Percentiles rank a stretch among this genome's conserved stretches.
Evolutionary conservation across 1,140 invertebrate genomes (phyloP).

Genomic region (Drosophila micromelanica): DNA sequence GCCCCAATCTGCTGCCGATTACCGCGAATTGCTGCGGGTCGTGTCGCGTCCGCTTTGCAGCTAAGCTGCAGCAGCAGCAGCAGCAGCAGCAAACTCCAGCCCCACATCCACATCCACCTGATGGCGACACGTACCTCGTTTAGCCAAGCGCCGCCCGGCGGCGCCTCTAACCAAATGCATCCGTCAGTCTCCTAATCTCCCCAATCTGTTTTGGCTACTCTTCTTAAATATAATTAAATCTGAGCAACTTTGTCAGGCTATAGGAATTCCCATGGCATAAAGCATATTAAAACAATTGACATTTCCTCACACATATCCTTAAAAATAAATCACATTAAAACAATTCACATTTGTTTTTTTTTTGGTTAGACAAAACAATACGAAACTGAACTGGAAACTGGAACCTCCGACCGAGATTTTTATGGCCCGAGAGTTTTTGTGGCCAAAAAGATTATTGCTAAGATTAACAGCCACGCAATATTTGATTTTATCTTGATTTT

Average conservation of each 20-base stretch:
- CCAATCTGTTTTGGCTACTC: background rate
- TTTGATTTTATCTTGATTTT: too few species aligned
- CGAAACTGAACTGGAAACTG: background rate
- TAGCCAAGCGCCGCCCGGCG: constrained; percentile 58
- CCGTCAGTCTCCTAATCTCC: background rate
- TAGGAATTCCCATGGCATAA: too few species aligned
- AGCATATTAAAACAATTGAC: too few species aligned
- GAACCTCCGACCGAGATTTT: constrained; percentile 17
- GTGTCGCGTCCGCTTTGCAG: too few species aligned
- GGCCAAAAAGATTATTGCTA: constrained; percentile 24
- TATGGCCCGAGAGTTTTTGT: constrained; percentile 18
- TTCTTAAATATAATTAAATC: background rate
- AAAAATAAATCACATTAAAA: too few species aligned
- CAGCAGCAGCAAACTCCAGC: background rate
- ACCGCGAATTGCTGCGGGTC: constrained; percentile 2
- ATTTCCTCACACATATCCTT: too few species aligned
- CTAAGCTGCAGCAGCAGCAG: background rate
- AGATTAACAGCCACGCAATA: constrained; percentile 4
- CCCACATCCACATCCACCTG: background rate
- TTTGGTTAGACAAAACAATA: too few species aligned
- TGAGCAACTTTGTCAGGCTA: background rate
- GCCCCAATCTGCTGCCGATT: constrained; percentile 36
- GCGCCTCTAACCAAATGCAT: constrained; percentile 66
- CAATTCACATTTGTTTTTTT: too few species aligned
- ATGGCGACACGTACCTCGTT: constrained; percentile 69